Base-by-base conservation (phyloP, 2,113 vertebrate species). In the Malaclemys terrapin region DNA sequence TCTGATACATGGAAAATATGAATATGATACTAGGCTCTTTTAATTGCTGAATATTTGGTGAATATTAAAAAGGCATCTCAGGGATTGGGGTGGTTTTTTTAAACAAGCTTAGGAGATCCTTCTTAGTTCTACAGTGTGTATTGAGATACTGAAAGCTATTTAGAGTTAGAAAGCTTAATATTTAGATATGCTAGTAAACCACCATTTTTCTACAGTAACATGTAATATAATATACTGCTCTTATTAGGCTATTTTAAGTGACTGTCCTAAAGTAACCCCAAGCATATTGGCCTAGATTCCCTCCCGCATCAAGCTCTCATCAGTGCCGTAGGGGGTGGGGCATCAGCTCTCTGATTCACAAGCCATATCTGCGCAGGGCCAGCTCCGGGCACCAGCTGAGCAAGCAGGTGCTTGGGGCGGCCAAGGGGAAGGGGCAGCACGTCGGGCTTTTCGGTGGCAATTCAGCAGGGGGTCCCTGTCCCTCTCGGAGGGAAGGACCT, bases 1-100 rank as follows among this genome's bases (percentile, higher is more conserved):
- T 94, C 87, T 95, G 96, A 96, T 95, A 94, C 75, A 59, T 85
- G 87, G 65, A 93, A 97, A 91, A 75, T 17, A 91, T 93, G 94
- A 95, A 96, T 96, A 88, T 35, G 24, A 85, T 95, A 94, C 94
- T 94, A 92, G 85, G 20, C 3, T 3, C 3, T 96, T 96, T 89
- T 94, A 96, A 95, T 91, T 96, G 91, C 81, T 87, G 84, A 5
- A 65, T 75, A 93, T 95, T 93, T 89, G 75, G 20, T 45, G 75
- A 45, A 47, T 78, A 29, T 78, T 47, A 8, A 78, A 78, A 78
- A 8, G 22, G 75, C 4, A 78, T 27, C 42, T 78, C 75, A 47
- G 25, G 42, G 75, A 27, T 45, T 75, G 90, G 85, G 53, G 6
- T 88, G 27, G 31, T 91, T 22, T 89, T 88, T 54, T 47, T 84